Evolutionary conservation across 1,140 invertebrate genomes (phyloP).

Genomic region (Psilanteris sp.): DNA sequence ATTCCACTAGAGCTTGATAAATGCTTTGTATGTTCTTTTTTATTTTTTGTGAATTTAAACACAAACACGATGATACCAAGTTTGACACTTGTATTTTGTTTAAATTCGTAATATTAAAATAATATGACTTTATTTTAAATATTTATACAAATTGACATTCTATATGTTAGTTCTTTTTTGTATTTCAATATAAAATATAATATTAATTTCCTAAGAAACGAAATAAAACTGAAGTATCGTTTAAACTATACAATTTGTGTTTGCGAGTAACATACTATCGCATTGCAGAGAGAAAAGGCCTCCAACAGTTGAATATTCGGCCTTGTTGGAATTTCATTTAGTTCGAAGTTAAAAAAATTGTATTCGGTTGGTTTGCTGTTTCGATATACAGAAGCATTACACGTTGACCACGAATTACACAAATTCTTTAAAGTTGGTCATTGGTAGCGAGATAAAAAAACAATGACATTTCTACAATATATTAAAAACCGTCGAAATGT

Average conservation of each 20-base stretch:
- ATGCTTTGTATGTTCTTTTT: constrained; percentile 32
- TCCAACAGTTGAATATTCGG: constrained; percentile 4
- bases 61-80: constrained; percentile 2
- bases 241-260: constrained; percentile 2
- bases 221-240: constrained; percentile 1
- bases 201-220: not conserved
- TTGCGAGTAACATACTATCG: not conserved
- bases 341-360: constrained; percentile 32
- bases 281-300: constrained; percentile 10
- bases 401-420: constrained; percentile 17
- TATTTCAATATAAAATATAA: too few species aligned
- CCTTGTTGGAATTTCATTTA: constrained; percentile 38
- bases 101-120: constrained; percentile 3
- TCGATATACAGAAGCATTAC: constrained; percentile 17
- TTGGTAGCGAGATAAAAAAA: not conserved
- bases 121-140: too few species aligned
- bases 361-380: constrained; percentile 12
- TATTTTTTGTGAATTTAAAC: constrained; percentile 15
- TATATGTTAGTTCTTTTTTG: too few species aligned
- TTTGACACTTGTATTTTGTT: constrained; percentile 1
- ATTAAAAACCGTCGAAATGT: too few species aligned
- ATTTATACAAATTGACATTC: too few species aligned
- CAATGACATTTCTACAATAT: too few species aligned
- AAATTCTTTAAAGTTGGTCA: constrained; percentile 31
- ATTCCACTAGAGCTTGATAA: constrained; percentile 19